Base-by-base conservation (phyloP, 2,888 invertebrate genomes). In the Netelia virgata region DNA sequence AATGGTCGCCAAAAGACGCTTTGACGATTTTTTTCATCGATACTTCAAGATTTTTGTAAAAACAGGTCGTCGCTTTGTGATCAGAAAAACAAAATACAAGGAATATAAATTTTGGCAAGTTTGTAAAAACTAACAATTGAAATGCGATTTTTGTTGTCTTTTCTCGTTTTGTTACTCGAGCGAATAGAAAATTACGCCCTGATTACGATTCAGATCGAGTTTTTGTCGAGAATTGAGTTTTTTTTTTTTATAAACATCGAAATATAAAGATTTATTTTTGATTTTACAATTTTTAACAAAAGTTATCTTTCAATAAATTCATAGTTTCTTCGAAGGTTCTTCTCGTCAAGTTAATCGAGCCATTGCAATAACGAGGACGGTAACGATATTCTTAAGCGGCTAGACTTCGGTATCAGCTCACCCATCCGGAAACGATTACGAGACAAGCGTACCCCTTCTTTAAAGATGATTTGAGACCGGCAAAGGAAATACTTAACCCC, bases 401-500 rank as follows among this genome's bases (percentile, higher is more conserved):
- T 16, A 14, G 14, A 20, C 10, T 64, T 20, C 14, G 20, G 23
- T 10, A 20, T 8, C 9, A 0, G 20, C 53, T 28, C 20, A 16
- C 6, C 69, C 57, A n/a, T 20, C 41, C 23, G 41, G 70, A 72
- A 57, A 57, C 14, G 41, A 59, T 18, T 9, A 20, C 10, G 6
- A 43, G 20, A 41, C n/a, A 28, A 28, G 28, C 28, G 28, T 28
- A 5, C 18, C 18, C 11, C 18, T 50, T 36, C 23, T 14, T 61
- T 28, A 61, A 14, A 47, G 50, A 28, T 28, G 28, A 61, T 68
- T 20, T 57, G 1, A 57, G 36, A 61, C 41, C 41, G 53, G n/a
- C n/a, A 47, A 55, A 63, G 77, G 47, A 81, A 75, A 57, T 53
- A 68, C 79, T 79, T 75, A 70, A 50, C 75, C 70, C 41, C 70